A percentile compares a stretch with the other conserved stretches of the same genome.
These are phyloP conservation scores for Gobio occitaniae DNA, from an alignment of 2,797 vertebrate species.

Conservation along the genomic window DNA sequence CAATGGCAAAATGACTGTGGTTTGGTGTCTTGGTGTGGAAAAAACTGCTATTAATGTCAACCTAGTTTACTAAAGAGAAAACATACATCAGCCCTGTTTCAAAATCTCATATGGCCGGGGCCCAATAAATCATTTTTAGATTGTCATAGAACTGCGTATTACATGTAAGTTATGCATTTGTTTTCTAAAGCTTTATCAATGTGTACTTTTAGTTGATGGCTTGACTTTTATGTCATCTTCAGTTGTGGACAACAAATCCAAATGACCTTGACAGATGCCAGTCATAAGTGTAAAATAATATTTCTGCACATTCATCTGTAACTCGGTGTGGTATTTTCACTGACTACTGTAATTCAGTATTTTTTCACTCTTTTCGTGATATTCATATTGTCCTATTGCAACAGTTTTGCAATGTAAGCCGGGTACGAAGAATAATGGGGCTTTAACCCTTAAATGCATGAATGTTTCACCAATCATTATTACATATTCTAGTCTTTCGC, in stretches of 20 bases:
- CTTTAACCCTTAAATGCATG: background rate
- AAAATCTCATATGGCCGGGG: background rate
- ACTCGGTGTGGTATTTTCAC: background rate
- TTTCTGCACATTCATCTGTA: background rate
- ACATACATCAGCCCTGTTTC: background rate
- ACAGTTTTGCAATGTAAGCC: background rate
- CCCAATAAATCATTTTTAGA: background rate
- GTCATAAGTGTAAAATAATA: background rate
- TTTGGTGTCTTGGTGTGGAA: constrained; percentile 31
- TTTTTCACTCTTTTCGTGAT: background rate
- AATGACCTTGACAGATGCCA: constrained; percentile 37
- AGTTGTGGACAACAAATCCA: background rate
- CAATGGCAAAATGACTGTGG: constrained; percentile 8
- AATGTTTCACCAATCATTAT: too few relatives aligned
- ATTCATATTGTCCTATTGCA: background rate
- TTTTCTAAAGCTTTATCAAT: background rate
- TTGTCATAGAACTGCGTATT: background rate
- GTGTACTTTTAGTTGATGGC: background rate
- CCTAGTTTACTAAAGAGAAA: constrained; percentile 21
- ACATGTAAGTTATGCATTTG: background rate
- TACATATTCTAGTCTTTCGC: too few relatives aligned
- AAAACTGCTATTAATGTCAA: constrained; percentile 33
- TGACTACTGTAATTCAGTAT: background rate
- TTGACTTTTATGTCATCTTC: background rate
- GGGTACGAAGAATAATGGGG: background rate